A percentile compares a stretch with the other conserved stretches of the same genome.
Evolutionary conservation across 2,113 vertebrate genomes (phyloP).

Genomic region (Eupsittula cactorum): DNA sequence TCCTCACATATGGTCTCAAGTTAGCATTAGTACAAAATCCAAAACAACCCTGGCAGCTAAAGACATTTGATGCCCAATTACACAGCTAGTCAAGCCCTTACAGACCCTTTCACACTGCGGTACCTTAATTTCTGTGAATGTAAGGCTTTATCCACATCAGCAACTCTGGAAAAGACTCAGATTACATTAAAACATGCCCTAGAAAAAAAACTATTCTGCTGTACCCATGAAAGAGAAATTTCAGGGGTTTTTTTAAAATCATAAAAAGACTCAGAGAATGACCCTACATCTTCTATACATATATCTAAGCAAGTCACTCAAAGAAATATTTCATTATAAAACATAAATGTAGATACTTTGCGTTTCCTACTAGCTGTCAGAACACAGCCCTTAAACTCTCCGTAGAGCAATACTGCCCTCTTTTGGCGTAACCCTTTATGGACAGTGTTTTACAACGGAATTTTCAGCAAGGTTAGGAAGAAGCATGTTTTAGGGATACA

Average conservation of each 20-base stretch:
- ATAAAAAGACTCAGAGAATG: neutral
- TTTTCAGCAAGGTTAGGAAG: neutral
- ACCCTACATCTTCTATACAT: neutral
- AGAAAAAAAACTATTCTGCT: neutral
- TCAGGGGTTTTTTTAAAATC: neutral
- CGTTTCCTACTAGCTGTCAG: neutral
- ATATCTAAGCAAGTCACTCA: neutral
- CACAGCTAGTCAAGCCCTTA: neutral
- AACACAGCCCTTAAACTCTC: neutral
- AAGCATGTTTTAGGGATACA: neutral
- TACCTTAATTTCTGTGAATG: neutral
- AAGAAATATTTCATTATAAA: neutral
- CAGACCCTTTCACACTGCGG: neutral
- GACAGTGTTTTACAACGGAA: neutral
- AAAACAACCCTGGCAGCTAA: neutral
- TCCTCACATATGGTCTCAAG: neutral
- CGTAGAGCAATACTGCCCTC: constrained; percentile 43
- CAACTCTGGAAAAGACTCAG: neutral
- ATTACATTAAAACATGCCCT: neutral
- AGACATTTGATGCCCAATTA: neutral
- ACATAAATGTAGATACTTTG: neutral
- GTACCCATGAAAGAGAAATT: neutral
- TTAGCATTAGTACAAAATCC: neutral
- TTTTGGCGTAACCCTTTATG: neutral
- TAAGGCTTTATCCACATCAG: neutral